phyloP scores from a whole-genome alignment of 1,140 invertebrate genomes.

The Centruroides sculpturatus region DNA sequence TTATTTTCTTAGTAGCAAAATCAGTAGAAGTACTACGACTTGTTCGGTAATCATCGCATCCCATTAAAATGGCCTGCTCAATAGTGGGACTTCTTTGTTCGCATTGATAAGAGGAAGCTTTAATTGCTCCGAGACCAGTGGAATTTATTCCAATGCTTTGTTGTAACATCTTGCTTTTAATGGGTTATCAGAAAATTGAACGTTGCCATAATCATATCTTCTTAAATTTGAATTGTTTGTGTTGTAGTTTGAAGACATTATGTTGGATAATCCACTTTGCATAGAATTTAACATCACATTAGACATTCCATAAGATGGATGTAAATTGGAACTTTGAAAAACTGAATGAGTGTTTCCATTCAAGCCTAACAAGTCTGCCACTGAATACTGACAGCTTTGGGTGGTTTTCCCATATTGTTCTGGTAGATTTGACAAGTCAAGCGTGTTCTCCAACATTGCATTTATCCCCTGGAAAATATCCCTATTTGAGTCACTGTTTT shows the following conservation, averaged over 20 bases:
- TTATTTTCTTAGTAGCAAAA: constrained; percentile 39
- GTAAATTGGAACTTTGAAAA: constrained; percentile 28
- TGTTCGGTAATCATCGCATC: constrained; percentile 27
- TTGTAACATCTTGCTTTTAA: constrained; percentile 19
- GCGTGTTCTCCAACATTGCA: constrained; percentile 29
- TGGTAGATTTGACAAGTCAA: constrained; percentile 22
- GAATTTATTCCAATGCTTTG: constrained; percentile 1
- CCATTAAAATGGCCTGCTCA: constrained; percentile 32
- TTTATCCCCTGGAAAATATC: constrained; percentile 30
- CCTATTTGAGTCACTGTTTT: not conserved
- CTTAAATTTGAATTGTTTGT: no score
- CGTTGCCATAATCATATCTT: no score
- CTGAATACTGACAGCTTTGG: no score
- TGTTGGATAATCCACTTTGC: no score
- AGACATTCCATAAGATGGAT: not conserved
- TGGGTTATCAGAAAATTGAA: no score
- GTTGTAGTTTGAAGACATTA: no score
- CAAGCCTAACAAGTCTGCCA: constrained; percentile 12
- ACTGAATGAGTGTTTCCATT: constrained; percentile 24
- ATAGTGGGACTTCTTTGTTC: constrained; percentile 38
- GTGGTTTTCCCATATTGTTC: no score
- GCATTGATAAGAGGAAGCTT: constrained; percentile 11
- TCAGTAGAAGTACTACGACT: constrained; percentile 43
- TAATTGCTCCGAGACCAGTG: constrained; percentile 4
- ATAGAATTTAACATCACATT: no score